These are phyloP conservation scores for Melanchra persicariae DNA, from an alignment of 2,888 invertebrate genomes.

Conservation along the genomic window DNA sequence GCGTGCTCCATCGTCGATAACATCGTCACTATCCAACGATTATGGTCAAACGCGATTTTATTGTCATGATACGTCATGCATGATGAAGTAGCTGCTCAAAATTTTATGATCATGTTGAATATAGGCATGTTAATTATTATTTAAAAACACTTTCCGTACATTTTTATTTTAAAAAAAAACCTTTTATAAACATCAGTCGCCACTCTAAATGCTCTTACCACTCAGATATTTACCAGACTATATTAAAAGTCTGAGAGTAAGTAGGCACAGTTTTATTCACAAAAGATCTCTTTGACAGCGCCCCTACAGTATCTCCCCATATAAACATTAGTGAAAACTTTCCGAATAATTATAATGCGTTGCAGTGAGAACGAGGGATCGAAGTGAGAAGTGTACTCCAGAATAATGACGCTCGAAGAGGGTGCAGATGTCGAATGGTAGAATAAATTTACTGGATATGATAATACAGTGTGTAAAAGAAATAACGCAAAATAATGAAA, in stretches of 20 bases:
- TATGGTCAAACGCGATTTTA: too few relatives aligned
- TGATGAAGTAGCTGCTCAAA: too few relatives aligned
- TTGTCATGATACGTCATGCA: too few relatives aligned
- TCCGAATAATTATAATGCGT: slow-evolving; percentile 86
- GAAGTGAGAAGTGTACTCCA: slow-evolving; percentile 82
- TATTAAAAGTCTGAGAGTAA: slow-evolving; percentile 57
- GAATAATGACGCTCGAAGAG: slow-evolving; percentile 80
- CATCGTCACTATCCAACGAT: too few relatives aligned
- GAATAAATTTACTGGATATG: slow-evolving; percentile 42
- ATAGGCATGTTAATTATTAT: too few relatives aligned
- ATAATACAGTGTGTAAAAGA: too few relatives aligned
- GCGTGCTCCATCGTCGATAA: too few relatives aligned
- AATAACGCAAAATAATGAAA: too few relatives aligned
- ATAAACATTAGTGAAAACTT: slow-evolving; percentile 85
- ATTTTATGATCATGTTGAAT: too few relatives aligned
- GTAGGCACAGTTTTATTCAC: slow-evolving; percentile 58
- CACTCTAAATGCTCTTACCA: slow-evolving; percentile 26
- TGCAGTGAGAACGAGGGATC: slow-evolving; percentile 74
- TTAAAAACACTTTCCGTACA: too few relatives aligned
- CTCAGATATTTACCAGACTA: slow-evolving; percentile 64
- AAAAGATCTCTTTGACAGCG: slow-evolving; percentile 80
- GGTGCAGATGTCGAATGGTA: slow-evolving; percentile 37
- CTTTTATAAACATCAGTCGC: neutral
- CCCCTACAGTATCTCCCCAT: slow-evolving; percentile 67
- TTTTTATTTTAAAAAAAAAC: neutral